A percentile compares a stretch with the other conserved stretches of the same genome.
These are phyloP conservation scores for Pteronotus mesoamericanus DNA, from an alignment of 2,797 vertebrate species.

Conservation along the genomic window DNA sequence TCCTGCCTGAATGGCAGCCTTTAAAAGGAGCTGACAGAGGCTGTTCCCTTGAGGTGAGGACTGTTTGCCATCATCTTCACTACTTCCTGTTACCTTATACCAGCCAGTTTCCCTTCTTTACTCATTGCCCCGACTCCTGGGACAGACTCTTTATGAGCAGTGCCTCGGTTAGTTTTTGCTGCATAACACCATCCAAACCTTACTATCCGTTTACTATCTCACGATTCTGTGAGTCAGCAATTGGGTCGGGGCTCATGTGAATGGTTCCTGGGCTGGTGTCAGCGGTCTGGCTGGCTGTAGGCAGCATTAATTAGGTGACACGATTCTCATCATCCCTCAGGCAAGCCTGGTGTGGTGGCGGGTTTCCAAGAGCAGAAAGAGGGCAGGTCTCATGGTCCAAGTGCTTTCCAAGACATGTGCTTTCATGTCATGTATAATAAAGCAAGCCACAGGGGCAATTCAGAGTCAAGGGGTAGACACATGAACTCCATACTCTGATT, in stretches of 20 bases:
- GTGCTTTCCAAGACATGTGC: background rate
- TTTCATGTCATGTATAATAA: background rate
- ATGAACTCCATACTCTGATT: background rate
- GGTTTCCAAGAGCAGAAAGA: background rate
- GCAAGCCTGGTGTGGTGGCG: background rate
- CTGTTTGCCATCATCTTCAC: background rate
- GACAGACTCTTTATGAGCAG: background rate
- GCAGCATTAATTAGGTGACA: background rate
- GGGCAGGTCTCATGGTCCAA: background rate
- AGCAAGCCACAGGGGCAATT: background rate
- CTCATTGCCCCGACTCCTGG: background rate
- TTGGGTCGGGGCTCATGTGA: background rate
- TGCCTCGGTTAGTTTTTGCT: background rate
- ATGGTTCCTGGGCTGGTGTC: background rate
- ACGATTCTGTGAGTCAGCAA: background rate
- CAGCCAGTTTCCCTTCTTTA: background rate
- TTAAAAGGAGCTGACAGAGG: background rate
- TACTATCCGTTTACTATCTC: background rate
- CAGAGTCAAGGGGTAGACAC: background rate
- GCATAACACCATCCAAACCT: background rate
- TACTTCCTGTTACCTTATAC: background rate
- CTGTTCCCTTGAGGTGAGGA: background rate
- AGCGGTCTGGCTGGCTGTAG: background rate
- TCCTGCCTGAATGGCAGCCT: background rate
- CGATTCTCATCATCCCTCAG: background rate